A percentile compares a stretch with the other conserved stretches of the same genome.
phyloP scores from a whole-genome alignment of 2,888 invertebrate genomes.

The Ophion slaviceki region DNA sequence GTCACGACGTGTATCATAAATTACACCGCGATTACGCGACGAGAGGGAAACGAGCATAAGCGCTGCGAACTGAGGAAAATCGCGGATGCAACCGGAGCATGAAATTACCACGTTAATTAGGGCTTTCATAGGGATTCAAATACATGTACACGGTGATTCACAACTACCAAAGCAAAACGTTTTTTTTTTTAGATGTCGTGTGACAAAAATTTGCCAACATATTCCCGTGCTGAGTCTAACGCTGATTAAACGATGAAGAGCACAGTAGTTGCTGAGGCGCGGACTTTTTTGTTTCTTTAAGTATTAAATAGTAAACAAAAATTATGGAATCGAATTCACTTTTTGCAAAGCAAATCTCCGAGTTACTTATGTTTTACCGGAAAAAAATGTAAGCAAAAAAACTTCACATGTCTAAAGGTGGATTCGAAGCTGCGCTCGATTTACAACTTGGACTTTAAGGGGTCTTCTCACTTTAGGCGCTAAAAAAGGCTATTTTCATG shows the following conservation, averaged over 20 bases:
- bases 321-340: no score
- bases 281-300: no score
- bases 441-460: no score
- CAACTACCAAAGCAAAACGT: background rate
- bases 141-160: conserved; percentile 1
- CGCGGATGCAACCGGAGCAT: conserved; percentile 31
- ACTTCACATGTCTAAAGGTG: no score
- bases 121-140: conserved; percentile 70
- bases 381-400: no score
- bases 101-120: conserved; percentile 76
- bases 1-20: conserved; percentile 8
- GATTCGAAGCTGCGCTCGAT: no score
- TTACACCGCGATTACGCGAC: background rate
- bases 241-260: background rate
- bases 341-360: no score
- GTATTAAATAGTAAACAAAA: no score
- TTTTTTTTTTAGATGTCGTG: background rate
- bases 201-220: background rate
- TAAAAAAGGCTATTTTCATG: no score
- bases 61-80: conserved; percentile 5
- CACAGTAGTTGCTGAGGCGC: no score
- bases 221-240: background rate
- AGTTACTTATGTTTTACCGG: no score
- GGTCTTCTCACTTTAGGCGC: no score
- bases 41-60: conserved; percentile 28